A percentile compares a stretch with the other conserved stretches of the same genome.
Evolutionary conservation across 2,888 invertebrate genomes (phyloP).

Genomic region (Spicauda simplicius): DNA sequence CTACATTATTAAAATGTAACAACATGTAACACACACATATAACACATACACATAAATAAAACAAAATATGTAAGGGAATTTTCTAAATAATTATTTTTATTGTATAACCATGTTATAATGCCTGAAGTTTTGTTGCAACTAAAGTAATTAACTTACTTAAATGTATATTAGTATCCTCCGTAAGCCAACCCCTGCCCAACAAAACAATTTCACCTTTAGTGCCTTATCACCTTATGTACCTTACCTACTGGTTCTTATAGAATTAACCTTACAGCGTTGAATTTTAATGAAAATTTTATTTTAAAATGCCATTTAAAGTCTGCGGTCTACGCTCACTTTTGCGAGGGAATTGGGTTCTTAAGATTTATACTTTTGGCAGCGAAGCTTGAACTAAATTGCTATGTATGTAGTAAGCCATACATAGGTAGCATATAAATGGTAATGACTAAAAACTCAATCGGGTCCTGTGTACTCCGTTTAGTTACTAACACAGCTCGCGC

Average conservation of each 20-base stretch:
- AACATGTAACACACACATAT: no score
- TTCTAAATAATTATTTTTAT: no score
- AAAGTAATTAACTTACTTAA: conserved; percentile 19
- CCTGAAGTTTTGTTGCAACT: not conserved
- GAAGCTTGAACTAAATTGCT: conserved; percentile 10
- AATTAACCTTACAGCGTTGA: conserved; percentile 3
- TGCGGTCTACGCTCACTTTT: conserved; percentile 8
- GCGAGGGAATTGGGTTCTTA: conserved; percentile 24
- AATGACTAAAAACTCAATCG: no score
- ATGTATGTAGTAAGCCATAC: not conserved
- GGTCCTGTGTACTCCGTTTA: no score
- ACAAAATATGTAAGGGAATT: no score
- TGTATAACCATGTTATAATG: no score
- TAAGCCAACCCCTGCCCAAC: conserved; percentile 15
- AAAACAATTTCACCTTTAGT: conserved; percentile 15
- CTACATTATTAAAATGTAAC: no score
- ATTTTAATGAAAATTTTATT: conserved; percentile 32
- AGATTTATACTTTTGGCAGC: conserved; percentile 30
- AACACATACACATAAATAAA: no score
- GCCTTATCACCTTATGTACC: conserved; percentile 11
- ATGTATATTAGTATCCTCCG: conserved; percentile 19
- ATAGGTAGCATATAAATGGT: no score
- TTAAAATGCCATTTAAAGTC: conserved; percentile 13
- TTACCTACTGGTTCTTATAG: conserved; percentile 7
- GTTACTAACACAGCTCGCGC: no score